phyloP scores from a whole-genome alignment of 2,797 vertebrate species.

The Pithecia hirsuta region DNA sequence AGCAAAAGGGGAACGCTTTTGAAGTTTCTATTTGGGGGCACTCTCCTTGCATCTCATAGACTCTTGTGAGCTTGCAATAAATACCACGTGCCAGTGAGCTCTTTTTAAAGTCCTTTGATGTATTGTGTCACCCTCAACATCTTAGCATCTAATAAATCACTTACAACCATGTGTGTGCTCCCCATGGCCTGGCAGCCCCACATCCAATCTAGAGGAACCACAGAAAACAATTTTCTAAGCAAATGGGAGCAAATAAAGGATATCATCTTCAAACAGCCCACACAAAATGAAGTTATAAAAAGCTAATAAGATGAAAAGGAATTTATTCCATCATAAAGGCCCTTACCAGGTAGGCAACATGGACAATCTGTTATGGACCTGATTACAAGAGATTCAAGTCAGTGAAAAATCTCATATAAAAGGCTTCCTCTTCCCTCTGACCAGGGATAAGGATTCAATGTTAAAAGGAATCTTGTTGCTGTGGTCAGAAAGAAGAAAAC shows the following conservation, averaged over 20 bases:
- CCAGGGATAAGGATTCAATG: neutral
- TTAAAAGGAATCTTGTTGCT: neutral
- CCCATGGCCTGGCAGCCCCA: neutral
- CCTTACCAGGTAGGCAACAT: neutral
- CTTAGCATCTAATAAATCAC: neutral
- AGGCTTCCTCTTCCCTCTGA: neutral
- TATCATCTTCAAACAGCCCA: neutral
- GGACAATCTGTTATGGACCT: neutral
- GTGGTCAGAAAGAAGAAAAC: neutral
- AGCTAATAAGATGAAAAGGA: neutral
- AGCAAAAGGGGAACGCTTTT: neutral
- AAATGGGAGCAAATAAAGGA: neutral
- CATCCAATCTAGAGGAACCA: conserved; percentile 25
- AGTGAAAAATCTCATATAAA: neutral
- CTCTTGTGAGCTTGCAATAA: neutral
- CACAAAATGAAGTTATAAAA: neutral
- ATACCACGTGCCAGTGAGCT: neutral
- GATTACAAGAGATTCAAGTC: neutral
- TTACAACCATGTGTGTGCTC: neutral
- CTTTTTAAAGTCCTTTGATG: neutral
- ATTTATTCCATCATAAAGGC: neutral
- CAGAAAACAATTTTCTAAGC: conserved; percentile 10
- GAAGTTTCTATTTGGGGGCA: neutral
- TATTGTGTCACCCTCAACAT: neutral
- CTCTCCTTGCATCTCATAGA: neutral